Base-by-base conservation (phyloP, 2,113 vertebrate species). In the Mirounga angustirostris region DNA sequence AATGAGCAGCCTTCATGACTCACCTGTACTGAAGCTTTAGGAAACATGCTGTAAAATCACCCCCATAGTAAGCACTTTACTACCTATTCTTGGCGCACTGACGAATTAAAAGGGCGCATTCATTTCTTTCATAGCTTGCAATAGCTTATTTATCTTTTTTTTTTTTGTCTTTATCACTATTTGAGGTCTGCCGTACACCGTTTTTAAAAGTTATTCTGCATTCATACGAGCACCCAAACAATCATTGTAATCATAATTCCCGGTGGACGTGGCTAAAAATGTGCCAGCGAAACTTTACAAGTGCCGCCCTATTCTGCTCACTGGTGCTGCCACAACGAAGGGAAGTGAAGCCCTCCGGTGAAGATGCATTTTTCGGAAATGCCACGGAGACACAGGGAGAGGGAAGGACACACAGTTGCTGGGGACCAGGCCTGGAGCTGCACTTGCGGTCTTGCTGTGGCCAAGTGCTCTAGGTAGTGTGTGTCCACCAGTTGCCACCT, bases 161-260 rank as follows among this genome's bases (percentile, higher is more conserved):
- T 69, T 36, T 56, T 56, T 56, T 15, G 40, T 69, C 80, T 97
- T 93, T 96, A 71, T 92, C 93, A 87, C 73, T 0, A 94, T 84
- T 98, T 95, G 94, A n/a, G 21, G 1, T 97, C 97, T 88, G 73
- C 76, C 14, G 24, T 54, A 84, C 96, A 78, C 3, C 36, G 59
- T 96, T 87, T 98, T 95, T 90, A 88, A 85, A 92, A 93, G 94
- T 58, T 73, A 91, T 95, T 97, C 97, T 97, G 95, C 61, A 88
- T 36, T 92, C 24, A 82, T 69, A 92, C 56, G 30, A 97, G 69
- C 67, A 94, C 65, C 76, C 26, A 91, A 96, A 88, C 67, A 86
- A 91, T 86, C 89, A 28, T 2, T 0, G 84, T 59, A 54, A 94
- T 36, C 73, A 28, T 10, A 61, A 14, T 24, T 63, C 52, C 79